A percentile compares a stretch with the other conserved stretches of the same genome.
Conservation (phyloP, 2,797 vertebrate species). For the Phoeniculus purpureus region DNA sequence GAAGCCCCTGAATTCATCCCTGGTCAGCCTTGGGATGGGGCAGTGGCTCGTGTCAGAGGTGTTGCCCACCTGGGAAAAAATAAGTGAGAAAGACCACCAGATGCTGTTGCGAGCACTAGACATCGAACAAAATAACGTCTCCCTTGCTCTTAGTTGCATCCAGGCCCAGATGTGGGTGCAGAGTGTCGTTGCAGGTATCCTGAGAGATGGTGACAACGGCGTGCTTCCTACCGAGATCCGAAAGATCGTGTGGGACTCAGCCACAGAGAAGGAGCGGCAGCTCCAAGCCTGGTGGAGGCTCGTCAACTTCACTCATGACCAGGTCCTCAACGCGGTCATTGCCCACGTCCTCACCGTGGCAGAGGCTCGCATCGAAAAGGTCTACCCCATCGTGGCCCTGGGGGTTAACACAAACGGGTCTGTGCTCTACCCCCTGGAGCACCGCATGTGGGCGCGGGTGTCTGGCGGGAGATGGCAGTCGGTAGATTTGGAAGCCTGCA, state of each 20-base stretch:
- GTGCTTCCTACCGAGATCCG: conserved; percentile 63
- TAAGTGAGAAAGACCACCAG: conserved; percentile 58
- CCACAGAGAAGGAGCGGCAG: conserved; percentile 62
- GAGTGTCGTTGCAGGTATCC: conserved; percentile 71
- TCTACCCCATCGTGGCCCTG: conserved; percentile 61
- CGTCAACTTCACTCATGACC: conserved; percentile 62
- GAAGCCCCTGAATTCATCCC: conserved; percentile 60
- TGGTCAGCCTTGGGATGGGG: conserved; percentile 57
- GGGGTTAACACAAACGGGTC: conserved; percentile 52
- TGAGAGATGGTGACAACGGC: conserved; percentile 33
- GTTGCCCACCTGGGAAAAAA: conserved; percentile 60
- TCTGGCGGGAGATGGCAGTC: conserved; percentile 54
- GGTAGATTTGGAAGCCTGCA: conserved; percentile 63
- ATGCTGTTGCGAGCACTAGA: conserved; percentile 39
- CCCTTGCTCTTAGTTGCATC: conserved; percentile 70
- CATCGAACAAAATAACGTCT: conserved; percentile 38
- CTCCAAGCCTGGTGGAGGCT: conserved; percentile 71
- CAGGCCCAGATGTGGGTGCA: conserved; percentile 71
- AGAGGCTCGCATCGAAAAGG: conserved; percentile 48
- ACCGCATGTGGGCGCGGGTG: conserved; percentile 66
- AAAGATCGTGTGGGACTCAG: conserved; percentile 50
- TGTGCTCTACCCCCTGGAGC: conserved; percentile 60
- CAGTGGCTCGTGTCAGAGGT: conserved; percentile 66
- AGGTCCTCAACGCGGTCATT: conserved; percentile 5
- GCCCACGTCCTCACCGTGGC: conserved; percentile 52